Conservation (phyloP, 2,797 vertebrate species). For the Sebastes hopkinsi region DNA sequence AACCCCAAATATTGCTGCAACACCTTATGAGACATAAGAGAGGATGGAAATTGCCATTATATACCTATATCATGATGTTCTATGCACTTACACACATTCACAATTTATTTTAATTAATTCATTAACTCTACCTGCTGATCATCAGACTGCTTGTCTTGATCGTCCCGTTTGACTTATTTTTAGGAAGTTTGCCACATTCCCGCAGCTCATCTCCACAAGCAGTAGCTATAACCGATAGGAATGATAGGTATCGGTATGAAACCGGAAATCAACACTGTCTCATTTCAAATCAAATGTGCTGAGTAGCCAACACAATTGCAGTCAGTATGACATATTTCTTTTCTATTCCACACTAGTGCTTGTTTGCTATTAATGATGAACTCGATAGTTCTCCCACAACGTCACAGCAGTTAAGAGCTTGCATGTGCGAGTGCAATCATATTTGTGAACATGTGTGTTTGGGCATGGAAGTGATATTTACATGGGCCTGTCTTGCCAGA, state of each 20-base stretch:
- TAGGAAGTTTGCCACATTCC: not conserved
- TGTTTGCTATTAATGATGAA: conserved; percentile 12
- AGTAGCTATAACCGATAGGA: not conserved
- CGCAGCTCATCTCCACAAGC: not conserved
- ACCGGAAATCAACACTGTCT: not conserved
- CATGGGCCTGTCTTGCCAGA: conserved; percentile 42
- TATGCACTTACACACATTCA: too few relatives aligned
- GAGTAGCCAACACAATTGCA: not conserved
- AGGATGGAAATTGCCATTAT: too few relatives aligned
- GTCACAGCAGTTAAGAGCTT: conserved; percentile 24
- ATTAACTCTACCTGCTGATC: not conserved
- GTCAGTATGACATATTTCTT: not conserved
- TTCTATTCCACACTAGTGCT: not conserved
- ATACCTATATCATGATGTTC: too few relatives aligned
- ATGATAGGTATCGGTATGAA: not conserved
- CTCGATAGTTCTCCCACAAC: conserved; percentile 1
- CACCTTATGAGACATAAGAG: too few relatives aligned
- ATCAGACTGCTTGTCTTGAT: not conserved
- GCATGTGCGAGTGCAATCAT: conserved; percentile 1
- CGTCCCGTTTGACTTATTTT: not conserved
- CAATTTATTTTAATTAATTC: too few relatives aligned
- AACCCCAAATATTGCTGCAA: too few relatives aligned
- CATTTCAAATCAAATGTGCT: not conserved
- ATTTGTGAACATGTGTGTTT: not conserved
- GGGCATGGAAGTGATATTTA: conserved; percentile 51